Base-by-base conservation (phyloP, 2,888 invertebrate genomes). In the Petrophora chlorosata region DNA sequence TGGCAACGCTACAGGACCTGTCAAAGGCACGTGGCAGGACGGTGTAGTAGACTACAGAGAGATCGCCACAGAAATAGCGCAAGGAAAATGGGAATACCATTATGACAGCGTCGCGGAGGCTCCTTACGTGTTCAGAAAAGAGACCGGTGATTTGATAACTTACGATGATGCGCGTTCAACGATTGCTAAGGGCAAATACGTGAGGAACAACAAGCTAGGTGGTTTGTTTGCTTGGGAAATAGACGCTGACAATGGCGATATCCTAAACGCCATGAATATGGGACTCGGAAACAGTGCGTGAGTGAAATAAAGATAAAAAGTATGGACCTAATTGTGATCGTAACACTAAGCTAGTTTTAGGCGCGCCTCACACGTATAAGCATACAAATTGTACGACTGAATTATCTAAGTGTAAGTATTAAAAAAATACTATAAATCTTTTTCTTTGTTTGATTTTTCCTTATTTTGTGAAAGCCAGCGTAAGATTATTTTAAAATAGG, bases 211-310 rank as follows among this genome's bases (percentile, higher is more conserved):
- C 54, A 90, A 89, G 46, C 65, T 90, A 0, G 90, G 90, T 3
- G 90, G 90, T 35, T 58, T 90, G 5, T 90, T 90, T 46, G 83
- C 90, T 4, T 90, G 90, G 90, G 90, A 90, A 68, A 80, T 90
- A 0, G 90, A 90, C 33, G 90, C 90, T 0, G 90, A 90, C 52
- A 90, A 89, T 58, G 90, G 90, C 14, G 90, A 90, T 22, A 76
- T 90, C 38, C 55, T 88, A 36, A 90, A 90, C 54, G 87, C 87
- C 3, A 90, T 90, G 90, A 90, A 90, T 52, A 79, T 85, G 73
- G 90, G 87, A 8, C 71, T 90, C 2, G 90, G 90, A 0, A 90
- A 90, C 53, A 81, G 67, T 67, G 63, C 75, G 62, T 78, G 70
- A 75, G 48, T 34, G n/a, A n/a, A n/a, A n/a, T n/a, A n/a, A n/a